phyloP scores from a whole-genome alignment of 2,888 invertebrate species.

The Matsumyia berberina region DNA sequence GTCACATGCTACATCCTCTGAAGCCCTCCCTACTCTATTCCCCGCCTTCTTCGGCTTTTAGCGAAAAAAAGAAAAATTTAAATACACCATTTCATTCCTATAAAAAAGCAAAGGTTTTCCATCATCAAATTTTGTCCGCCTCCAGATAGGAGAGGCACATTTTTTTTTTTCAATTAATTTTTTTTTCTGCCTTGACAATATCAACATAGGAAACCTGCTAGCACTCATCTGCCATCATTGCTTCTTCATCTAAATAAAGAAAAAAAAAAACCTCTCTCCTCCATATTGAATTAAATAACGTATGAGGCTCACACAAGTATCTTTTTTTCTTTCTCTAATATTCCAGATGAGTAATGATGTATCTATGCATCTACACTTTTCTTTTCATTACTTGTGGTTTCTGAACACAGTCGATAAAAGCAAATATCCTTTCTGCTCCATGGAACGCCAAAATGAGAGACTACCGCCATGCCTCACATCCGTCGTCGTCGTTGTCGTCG shows the following conservation, averaged over 20 bases:
- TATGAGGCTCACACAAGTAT: conserved; percentile 50
- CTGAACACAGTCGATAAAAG: conserved; percentile 57
- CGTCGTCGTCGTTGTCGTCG: too few species aligned
- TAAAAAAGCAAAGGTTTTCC: conserved; percentile 14
- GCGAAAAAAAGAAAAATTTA: conserved; percentile 13
- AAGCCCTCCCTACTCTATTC: not conserved
- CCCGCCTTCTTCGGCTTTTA: not conserved
- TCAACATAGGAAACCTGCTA: not conserved
- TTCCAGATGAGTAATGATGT: conserved; percentile 63
- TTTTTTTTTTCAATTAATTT: conserved; percentile 58
- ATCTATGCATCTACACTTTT: conserved; percentile 30
- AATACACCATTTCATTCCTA: conserved; percentile 29
- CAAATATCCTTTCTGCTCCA: conserved; percentile 58
- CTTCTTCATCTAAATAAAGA: conserved; percentile 37
- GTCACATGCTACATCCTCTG: conserved; percentile 37
- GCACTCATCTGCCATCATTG: conserved; percentile 13
- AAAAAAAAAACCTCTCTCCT: conserved; percentile 10
- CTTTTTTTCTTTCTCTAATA: conserved; percentile 20
- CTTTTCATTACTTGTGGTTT: conserved; percentile 56
- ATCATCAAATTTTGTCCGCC: conserved; percentile 23
- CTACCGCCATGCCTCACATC: conserved; percentile 24
- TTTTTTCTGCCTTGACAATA: conserved; percentile 26
- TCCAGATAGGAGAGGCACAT: conserved; percentile 1
- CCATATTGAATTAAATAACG: conserved; percentile 71
- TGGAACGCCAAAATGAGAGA: conserved; percentile 48